Evolutionary conservation across 2,113 vertebrate genomes (phyloP).

Genomic region (Lepus timidus): DNA sequence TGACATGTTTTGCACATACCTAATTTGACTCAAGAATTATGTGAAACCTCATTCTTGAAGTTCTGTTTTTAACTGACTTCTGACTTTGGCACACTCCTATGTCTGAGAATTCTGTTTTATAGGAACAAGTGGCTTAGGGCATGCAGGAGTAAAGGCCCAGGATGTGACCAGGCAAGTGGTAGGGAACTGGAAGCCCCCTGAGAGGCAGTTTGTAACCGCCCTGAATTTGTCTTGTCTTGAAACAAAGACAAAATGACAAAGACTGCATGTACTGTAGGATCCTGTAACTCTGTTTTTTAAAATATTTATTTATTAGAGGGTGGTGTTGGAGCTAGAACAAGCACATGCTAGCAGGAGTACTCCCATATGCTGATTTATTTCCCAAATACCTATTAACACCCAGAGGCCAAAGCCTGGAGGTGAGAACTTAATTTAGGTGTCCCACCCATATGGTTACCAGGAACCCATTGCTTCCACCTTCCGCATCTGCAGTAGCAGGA

Average conservation of each 20-base stretch:
- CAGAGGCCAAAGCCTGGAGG: no score
- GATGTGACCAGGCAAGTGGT: neutral
- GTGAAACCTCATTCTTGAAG: neutral
- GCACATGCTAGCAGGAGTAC: no score
- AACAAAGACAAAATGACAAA: conserved; percentile 26
- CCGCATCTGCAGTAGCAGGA: no score
- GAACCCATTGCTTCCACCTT: no score
- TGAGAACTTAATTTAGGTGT: no score
- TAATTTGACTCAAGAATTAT: conserved; percentile 44
- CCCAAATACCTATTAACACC: no score
- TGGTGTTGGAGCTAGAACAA: no score
- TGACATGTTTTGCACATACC: neutral
- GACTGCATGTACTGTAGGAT: conserved; percentile 45
- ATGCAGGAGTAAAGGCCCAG: neutral
- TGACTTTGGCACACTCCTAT: conserved; percentile 28
- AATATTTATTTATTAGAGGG: no score
- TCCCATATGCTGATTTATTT: no score
- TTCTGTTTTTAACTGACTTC: conserved; percentile 61
- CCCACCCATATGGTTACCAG: no score
- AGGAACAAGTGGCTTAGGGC: neutral
- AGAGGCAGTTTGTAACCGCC: conserved; percentile 24
- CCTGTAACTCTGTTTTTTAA: neutral
- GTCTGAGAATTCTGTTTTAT: conserved; percentile 50
- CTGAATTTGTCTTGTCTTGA: neutral
- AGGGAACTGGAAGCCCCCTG: neutral